Evolutionary conservation across 1,140 invertebrate species (phyloP).

Genomic region (Drosophila asahinai): DNA sequence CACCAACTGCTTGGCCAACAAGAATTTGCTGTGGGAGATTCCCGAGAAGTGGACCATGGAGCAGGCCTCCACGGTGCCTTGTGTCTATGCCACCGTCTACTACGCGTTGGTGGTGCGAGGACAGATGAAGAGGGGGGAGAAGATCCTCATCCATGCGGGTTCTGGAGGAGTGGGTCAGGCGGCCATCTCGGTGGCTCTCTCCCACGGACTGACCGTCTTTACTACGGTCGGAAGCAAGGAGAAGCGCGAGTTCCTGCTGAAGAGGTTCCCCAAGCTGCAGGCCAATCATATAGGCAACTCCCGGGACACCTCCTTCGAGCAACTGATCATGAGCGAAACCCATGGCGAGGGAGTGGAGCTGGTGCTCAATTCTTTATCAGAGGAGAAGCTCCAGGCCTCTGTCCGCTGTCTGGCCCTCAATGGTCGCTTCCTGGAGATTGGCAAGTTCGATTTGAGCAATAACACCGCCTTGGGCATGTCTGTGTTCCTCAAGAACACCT

Average conservation of each 20-base stretch:
- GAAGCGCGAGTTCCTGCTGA: conserved; percentile 95
- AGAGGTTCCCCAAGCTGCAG: conserved; percentile 93
- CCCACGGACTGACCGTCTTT: conserved; percentile 93
- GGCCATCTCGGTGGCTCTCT: conserved; percentile 95
- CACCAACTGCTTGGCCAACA: conserved; percentile 94
- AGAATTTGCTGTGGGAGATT: conserved; percentile 95
- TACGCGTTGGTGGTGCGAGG: conserved; percentile 96
- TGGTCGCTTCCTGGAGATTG: conserved; percentile 98
- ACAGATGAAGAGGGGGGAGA: conserved; percentile 92
- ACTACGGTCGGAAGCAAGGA: conserved; percentile 95
- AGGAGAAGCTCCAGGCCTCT: conserved; percentile 96
- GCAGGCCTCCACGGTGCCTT: conserved; percentile 96
- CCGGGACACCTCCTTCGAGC: conserved; percentile 95
- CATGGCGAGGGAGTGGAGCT: conserved; percentile 95
- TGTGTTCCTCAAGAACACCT: conserved; percentile 97
- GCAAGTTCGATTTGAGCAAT: conserved; percentile 97
- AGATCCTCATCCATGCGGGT: conserved; percentile 97
- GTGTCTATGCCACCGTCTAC: conserved; percentile 96
- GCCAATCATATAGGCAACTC: conserved; percentile 96
- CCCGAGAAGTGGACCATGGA: conserved; percentile 95
- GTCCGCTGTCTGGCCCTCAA: conserved; percentile 94
- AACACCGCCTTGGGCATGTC: conserved; percentile 96
- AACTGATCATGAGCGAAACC: conserved; percentile 92
- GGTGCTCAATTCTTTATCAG: conserved; percentile 96
- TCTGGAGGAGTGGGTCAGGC: conserved; percentile 98